phyloP scores from a whole-genome alignment of 2,797 vertebrate species.

The Coendou prehensilis region DNA sequence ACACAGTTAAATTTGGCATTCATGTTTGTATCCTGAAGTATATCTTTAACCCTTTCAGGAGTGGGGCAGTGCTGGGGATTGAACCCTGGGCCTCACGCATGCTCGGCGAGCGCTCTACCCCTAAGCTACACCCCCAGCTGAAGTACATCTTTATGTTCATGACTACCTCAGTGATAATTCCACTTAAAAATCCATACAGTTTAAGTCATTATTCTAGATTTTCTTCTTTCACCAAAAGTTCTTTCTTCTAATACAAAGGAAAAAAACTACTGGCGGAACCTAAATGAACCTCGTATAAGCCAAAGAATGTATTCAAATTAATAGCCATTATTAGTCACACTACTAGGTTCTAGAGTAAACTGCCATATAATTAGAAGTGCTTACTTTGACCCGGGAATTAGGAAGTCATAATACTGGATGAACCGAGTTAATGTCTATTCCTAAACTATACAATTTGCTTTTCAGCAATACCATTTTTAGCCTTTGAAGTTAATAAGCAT shows the following conservation, averaged over 20 bases:
- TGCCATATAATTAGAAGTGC: neutral
- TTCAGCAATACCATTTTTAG: neutral
- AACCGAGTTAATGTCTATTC: neutral
- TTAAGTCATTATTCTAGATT: constrained; percentile 18
- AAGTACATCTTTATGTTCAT: constrained; percentile 11
- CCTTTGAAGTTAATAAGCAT: constrained; percentile 11
- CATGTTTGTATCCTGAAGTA: neutral
- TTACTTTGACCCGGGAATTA: neutral
- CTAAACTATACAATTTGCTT: constrained; percentile 1
- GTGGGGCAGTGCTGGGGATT: neutral
- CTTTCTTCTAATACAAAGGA: neutral
- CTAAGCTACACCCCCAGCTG: neutral
- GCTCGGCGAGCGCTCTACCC: neutral
- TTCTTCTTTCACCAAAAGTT: constrained; percentile 39
- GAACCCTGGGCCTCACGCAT: neutral
- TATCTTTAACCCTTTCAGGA: neutral
- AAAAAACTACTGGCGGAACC: neutral
- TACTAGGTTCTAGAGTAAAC: neutral
- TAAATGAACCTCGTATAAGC: neutral
- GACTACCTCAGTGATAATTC: neutral
- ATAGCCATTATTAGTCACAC: neutral
- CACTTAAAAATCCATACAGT: neutral
- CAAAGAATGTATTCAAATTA: neutral
- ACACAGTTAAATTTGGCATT: constrained; percentile 43
- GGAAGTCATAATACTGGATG: neutral